Evolutionary conservation across 1,140 invertebrate species (phyloP), one percentile per base, ranked within the genome.

Genomic region (Venturia canescens): DNA sequence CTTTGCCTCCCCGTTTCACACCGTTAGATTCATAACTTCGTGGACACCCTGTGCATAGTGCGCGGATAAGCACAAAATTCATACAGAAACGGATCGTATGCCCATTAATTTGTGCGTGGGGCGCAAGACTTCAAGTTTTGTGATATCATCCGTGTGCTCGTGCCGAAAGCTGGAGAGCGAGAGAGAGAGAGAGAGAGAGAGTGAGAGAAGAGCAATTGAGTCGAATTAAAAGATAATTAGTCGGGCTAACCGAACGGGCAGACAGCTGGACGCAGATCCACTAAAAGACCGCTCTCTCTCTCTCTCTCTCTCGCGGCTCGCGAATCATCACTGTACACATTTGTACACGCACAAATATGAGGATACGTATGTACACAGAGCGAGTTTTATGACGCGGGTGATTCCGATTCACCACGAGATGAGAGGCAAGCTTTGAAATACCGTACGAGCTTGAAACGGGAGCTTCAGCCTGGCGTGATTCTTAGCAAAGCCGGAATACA

Each of bases 151-250:
- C 81, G 50, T 53, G 67, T 72, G 69, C 63, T 78, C 69, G 77
- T 82, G 81, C 76, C 70, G 63, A 67, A 53, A 34, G 63, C 77
- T n/a, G 31, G 78, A 82, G 82, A 86, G 85, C 69, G 63, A 67
- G 50, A 34, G 44, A 81, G 23, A 53, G 77, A 82, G 82, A 86
- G 84, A 60, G 57, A 60, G 6, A 60, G 57, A 80, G 63, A 50
- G 67, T 23, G 66, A 77, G 31, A 53, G 80, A 82, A 80, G 85
- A 84, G 81, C 84, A 86, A 86, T 88, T 86, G 86, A 84, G 80
- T 83, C 76, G 83, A 88, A 86, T 86, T 84, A 87, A 86, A 83
- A 79, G 83, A 86, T 85, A 88, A 87, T 87, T 87, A 86, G 78
- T 83, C 82, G 81, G 63, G 76, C 83, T 83, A 82, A 81, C 84